phyloP scores from a whole-genome alignment of 1,140 invertebrate genomes.

The Phthorimaea operculella region DNA sequence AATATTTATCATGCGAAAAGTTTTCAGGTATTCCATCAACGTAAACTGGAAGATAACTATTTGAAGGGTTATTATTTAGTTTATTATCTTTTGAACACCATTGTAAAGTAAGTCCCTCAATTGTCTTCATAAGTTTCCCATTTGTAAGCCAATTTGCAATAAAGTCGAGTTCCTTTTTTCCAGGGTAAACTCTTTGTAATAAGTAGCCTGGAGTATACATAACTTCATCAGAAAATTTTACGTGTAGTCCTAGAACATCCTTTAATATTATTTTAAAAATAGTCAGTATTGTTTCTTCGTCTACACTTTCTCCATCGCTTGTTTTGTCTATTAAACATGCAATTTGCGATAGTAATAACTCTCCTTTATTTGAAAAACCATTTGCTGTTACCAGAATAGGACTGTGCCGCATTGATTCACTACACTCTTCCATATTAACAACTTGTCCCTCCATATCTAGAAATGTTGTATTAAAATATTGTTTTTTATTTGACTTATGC shows the following conservation, averaged over 20 bases:
- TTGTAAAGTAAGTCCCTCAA: neutral
- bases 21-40: neutral
- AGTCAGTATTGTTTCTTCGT: neutral
- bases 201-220: constrained; percentile 1
- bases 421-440: too few relatives aligned
- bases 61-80: neutral
- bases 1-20: neutral
- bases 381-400: too few relatives aligned
- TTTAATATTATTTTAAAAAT: neutral
- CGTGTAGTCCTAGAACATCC: neutral
- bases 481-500: too few relatives aligned
- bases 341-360: neutral
- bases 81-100: neutral
- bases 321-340: too few relatives aligned
- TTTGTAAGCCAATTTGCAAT: neutral
- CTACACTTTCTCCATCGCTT: too few relatives aligned
- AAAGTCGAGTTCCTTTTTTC: neutral
- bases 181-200: neutral
- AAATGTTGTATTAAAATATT: too few relatives aligned
- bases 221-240: neutral
- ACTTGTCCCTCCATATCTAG: too few relatives aligned
- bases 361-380: neutral
- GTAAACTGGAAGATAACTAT: neutral
- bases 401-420: too few relatives aligned
- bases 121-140: neutral